Evolutionary conservation across 2,888 invertebrate genomes (phyloP).

Genomic region (Crocallis elinguaria): DNA sequence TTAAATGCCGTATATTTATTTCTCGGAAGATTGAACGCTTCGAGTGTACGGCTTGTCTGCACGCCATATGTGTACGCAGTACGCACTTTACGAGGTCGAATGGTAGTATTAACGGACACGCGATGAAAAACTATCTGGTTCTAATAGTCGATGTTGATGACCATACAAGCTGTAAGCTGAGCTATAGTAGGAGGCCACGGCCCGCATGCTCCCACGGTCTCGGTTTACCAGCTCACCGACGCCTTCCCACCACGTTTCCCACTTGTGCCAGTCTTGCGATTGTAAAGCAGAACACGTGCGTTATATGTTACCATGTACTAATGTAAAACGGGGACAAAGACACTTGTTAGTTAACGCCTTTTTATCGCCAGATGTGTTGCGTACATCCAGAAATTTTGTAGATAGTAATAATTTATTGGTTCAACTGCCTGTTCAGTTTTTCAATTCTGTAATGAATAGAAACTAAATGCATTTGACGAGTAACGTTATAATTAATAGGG

Average conservation of each 20-base stretch:
- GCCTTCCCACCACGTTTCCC: constrained; percentile 52
- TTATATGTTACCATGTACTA: constrained; percentile 27
- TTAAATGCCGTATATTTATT: constrained; percentile 2
- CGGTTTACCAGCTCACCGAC: constrained; percentile 53
- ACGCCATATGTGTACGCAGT: too few relatives aligned
- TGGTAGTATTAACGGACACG: constrained; percentile 1
- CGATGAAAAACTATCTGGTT: constrained; percentile 18
- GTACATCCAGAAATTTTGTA: neutral
- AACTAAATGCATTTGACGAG: too few relatives aligned
- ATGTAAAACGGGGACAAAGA: constrained; percentile 20
- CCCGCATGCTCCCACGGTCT: constrained; percentile 78
- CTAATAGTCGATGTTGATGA: constrained; percentile 12
- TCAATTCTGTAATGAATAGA: too few relatives aligned
- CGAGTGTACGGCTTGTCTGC: neutral
- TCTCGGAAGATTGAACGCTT: constrained; percentile 4
- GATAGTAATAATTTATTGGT: too few relatives aligned
- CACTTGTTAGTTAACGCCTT: constrained; percentile 16
- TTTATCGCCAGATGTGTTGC: constrained; percentile 5
- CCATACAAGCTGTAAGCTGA: constrained; percentile 20
- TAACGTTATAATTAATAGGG: too few relatives aligned
- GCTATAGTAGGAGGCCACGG: constrained; percentile 35
- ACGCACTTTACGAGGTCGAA: constrained; percentile 12
- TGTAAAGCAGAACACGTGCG: constrained; percentile 73
- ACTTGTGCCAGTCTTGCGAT: constrained; percentile 57
- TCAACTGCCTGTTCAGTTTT: too few relatives aligned